Conservation (phyloP, 2,888 invertebrate species). For the Eupithecia pulchellata region DNA sequence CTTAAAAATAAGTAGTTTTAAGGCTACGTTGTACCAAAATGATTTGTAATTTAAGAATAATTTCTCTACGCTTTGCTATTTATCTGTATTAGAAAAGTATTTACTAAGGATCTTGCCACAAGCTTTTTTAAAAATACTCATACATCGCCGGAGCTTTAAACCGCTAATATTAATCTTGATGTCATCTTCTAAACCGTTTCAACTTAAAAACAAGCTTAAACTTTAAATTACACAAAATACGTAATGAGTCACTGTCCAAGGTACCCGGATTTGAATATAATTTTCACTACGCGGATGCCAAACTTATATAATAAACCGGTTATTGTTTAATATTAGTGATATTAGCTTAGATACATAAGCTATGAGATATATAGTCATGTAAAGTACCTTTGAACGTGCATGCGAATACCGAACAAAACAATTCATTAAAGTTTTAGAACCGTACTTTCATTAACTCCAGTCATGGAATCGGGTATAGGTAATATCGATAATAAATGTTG, state of each 20-base stretch:
- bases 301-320: slow-evolving; percentile 63
- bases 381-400: not conserved
- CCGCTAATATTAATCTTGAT: not conserved
- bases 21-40: too few relatives aligned
- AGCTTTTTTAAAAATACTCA: too few relatives aligned
- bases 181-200: slow-evolving; percentile 37
- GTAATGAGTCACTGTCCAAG: slow-evolving; percentile 59
- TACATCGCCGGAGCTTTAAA: too few relatives aligned
- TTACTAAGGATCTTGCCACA: too few relatives aligned
- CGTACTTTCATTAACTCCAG: slow-evolving; percentile 21
- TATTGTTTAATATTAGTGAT: slow-evolving; percentile 44
- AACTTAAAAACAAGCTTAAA: slow-evolving; percentile 12
- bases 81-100: too few relatives aligned
- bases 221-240: slow-evolving; percentile 35
- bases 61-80: too few relatives aligned
- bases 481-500: not conserved
- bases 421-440: not conserved
- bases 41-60: too few relatives aligned
- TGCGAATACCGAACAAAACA: not conserved
- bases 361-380: not conserved
- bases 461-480: slow-evolving; percentile 24
- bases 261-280: slow-evolving; percentile 67
- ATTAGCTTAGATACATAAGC: slow-evolving; percentile 38
- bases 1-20: too few relatives aligned
- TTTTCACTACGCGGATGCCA: slow-evolving; percentile 62